Conservation (phyloP, 2,888 invertebrate species). For the Catocala nupta region DNA sequence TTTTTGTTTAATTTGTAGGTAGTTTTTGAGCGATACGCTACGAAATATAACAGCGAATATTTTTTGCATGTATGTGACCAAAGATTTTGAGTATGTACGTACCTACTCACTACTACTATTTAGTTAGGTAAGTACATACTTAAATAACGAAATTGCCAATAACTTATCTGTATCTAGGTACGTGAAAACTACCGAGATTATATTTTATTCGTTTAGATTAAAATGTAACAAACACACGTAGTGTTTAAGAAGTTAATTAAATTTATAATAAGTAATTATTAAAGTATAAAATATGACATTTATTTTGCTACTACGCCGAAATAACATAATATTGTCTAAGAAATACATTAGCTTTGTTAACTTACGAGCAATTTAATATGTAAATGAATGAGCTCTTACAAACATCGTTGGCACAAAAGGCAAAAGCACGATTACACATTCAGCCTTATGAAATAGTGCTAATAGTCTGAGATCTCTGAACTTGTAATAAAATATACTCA, state of each 20-base stretch:
- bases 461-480: conserved; percentile 11
- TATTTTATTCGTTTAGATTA: background rate
- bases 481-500: conserved; percentile 14
- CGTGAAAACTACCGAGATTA: too few relatives aligned
- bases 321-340: conserved; percentile 22
- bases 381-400: conserved; percentile 14
- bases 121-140: too few relatives aligned
- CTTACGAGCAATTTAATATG: conserved; percentile 14
- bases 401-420: conserved; percentile 2
- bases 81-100: too few relatives aligned
- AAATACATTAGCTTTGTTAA: conserved; percentile 11
- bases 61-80: too few relatives aligned
- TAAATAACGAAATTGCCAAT: too few relatives aligned
- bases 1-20: background rate
- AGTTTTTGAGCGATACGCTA: too few relatives aligned
- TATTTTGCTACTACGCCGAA: conserved; percentile 9
- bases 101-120: too few relatives aligned
- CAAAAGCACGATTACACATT: conserved; percentile 5
- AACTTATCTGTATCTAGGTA: too few relatives aligned
- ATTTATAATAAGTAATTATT: conserved; percentile 18
- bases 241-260: conserved; percentile 22
- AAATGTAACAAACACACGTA: conserved; percentile 12
- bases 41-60: too few relatives aligned
- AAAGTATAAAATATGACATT: conserved; percentile 12
- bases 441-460: conserved; percentile 23